Conservation (phyloP, 2,797 vertebrate genomes). For the Anniella stebbinsi region DNA sequence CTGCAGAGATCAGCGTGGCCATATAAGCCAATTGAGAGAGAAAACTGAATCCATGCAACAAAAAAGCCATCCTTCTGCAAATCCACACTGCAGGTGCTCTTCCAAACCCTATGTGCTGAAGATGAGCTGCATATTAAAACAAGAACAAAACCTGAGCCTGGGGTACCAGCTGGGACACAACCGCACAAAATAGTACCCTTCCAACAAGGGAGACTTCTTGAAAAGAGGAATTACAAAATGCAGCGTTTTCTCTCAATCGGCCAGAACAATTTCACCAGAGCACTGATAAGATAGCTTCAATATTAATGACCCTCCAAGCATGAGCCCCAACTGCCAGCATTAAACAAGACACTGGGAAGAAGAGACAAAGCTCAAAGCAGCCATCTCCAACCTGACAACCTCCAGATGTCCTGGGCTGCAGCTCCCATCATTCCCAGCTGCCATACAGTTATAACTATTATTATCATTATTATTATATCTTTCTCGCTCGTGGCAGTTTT, state of each 20-base stretch:
- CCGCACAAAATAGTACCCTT: accelerated
- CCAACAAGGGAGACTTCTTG: background rate
- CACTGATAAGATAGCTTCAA: background rate
- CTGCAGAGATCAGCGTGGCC: background rate
- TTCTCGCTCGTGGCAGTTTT: no score
- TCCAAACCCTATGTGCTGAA: background rate
- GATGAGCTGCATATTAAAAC: accelerated
- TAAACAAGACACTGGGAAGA: background rate
- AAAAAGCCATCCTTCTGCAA: background rate
- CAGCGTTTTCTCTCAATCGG: background rate
- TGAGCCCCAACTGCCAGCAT: background rate
- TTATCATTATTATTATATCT: no score
- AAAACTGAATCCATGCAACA: background rate
- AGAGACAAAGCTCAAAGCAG: background rate
- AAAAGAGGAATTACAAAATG: background rate
- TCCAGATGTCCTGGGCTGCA: background rate
- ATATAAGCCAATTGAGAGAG: background rate
- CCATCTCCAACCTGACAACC: background rate
- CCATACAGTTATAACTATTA: no score
- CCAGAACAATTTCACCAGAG: slow-evolving; percentile 32
- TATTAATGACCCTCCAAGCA: background rate
- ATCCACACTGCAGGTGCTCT: accelerated
- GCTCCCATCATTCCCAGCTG: no score
- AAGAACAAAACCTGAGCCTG: background rate
- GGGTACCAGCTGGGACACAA: accelerated